A percentile compares a stretch with the other conserved stretches of the same genome.
These are phyloP conservation scores for Orchesella flavescens DNA, from an alignment of 2,888 invertebrate species.

Conservation along the genomic window DNA sequence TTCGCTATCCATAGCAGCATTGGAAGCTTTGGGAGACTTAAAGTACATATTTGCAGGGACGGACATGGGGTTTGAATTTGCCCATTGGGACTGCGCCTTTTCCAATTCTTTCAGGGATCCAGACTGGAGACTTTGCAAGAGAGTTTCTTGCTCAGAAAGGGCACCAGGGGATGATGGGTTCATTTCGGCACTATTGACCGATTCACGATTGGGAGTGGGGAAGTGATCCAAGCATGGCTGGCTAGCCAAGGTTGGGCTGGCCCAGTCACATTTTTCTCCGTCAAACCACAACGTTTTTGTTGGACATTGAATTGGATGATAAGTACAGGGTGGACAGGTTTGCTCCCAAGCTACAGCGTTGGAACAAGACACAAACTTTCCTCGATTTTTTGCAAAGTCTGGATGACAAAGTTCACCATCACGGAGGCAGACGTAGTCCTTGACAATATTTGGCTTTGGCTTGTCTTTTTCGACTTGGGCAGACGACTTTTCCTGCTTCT, in stretches of 20 bases:
- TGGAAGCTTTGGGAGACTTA: background rate
- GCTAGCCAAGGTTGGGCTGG: slow-evolving; percentile 45
- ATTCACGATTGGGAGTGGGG: background rate
- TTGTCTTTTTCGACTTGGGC: slow-evolving; percentile 26
- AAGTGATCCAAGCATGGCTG: slow-evolving; percentile 47
- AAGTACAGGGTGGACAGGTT: slow-evolving; percentile 36
- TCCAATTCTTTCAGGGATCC: background rate
- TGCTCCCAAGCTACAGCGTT: slow-evolving; percentile 60
- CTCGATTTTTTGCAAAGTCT: slow-evolving; percentile 38
- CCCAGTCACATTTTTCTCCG: slow-evolving; percentile 62
- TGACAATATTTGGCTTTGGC: slow-evolving; percentile 49
- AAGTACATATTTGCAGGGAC: background rate
- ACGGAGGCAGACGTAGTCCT: slow-evolving; percentile 55
- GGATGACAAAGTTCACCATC: slow-evolving; percentile 61
- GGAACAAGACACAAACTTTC: slow-evolving; percentile 48
- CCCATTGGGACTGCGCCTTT: background rate
- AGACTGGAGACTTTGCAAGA: slow-evolving; percentile 41
- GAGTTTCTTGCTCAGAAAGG: slow-evolving; percentile 33
- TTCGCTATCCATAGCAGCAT: background rate
- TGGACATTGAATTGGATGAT: slow-evolving; percentile 46
- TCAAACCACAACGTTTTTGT: slow-evolving; percentile 56
- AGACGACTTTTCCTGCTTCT: background rate
- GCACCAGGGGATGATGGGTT: background rate
- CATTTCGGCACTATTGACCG: background rate
- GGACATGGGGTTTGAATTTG: background rate